Percentiles rank a stretch among this genome's conserved stretches.
phyloP scores from a whole-genome alignment of 2,888 invertebrate genomes.

The Loripinus fragilis region DNA sequence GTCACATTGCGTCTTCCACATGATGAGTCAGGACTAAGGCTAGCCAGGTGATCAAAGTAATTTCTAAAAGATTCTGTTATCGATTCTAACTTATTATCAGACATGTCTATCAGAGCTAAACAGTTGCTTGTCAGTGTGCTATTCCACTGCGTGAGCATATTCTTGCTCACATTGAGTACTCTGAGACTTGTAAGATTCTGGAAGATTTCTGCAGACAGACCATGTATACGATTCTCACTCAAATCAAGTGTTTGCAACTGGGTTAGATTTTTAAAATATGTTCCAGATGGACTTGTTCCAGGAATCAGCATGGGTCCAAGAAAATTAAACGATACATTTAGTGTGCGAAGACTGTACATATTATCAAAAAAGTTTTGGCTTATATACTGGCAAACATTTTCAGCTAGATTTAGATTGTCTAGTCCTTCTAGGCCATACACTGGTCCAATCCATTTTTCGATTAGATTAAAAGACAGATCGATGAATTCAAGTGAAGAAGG shows the following conservation, averaged over 20 bases:
- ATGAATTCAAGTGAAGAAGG: conserved; percentile 19
- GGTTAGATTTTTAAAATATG: background rate
- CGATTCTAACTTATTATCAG: conserved; percentile 21
- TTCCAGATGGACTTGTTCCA: background rate
- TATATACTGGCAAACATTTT: conserved; percentile 37
- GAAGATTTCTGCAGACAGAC: conserved; percentile 9
- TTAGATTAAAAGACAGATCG: conserved; percentile 48
- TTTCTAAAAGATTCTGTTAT: conserved; percentile 21
- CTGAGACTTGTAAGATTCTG: conserved; percentile 14
- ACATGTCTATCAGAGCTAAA: conserved; percentile 17
- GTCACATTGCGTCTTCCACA: conserved; percentile 14
- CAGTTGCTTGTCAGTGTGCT: conserved; percentile 3
- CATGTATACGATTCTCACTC: conserved; percentile 18
- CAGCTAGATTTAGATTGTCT: conserved; percentile 43
- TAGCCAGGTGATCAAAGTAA: conserved; percentile 20
- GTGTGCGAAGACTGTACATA: conserved; percentile 25
- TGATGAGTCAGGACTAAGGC: background rate
- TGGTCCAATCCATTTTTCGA: conserved; percentile 35
- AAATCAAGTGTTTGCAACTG: conserved; percentile 29
- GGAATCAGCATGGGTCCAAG: conserved; percentile 25
- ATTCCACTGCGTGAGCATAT: conserved; percentile 27
- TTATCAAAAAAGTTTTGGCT: conserved; percentile 29
- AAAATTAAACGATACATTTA: conserved; percentile 41
- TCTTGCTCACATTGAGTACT: conserved; percentile 23
- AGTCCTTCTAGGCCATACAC: conserved; percentile 43